Conservation (phyloP, 2,888 invertebrate species). For the Calameuta filiformis region DNA sequence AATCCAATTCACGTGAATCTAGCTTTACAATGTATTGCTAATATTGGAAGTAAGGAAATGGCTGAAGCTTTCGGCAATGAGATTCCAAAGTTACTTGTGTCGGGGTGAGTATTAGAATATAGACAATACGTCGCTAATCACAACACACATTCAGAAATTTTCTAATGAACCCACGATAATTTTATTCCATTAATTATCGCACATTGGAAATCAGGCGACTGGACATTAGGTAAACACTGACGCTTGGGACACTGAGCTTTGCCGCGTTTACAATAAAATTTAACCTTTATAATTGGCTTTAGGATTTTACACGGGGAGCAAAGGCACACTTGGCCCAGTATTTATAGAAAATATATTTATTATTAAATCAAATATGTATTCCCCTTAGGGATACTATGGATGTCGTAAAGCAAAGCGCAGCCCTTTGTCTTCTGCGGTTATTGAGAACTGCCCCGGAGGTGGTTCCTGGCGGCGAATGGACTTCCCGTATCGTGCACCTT, state of each 20-base stretch:
- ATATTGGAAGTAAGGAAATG: constrained; percentile 99
- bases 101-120: constrained; percentile 76
- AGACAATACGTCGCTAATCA: constrained; percentile 5
- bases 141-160: background rate
- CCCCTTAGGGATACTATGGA: constrained; percentile 93
- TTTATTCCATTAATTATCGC: constrained; percentile 23
- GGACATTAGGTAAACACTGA: constrained; percentile 43
- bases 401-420: constrained; percentile 99
- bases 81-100: constrained; percentile 97
- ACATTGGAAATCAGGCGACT: constrained; percentile 40
- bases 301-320: background rate
- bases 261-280: background rate
- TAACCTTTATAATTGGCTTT: background rate
- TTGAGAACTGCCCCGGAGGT: constrained; percentile 96
- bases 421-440: constrained; percentile 92
- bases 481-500: constrained; percentile 97
- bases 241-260: background rate
- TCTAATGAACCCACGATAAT: constrained; percentile 10
- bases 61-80: constrained; percentile 99
- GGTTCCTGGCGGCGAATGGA: constrained; percentile 98
- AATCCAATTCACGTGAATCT: constrained; percentile 99
- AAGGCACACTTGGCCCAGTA: background rate
- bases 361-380: constrained; percentile 2
- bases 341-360: background rate
- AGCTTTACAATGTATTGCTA: constrained; percentile 99